phyloP scores from a whole-genome alignment of 35 echinoderm and acorn worm genomes.

The Amphiura filiformis region DNA sequence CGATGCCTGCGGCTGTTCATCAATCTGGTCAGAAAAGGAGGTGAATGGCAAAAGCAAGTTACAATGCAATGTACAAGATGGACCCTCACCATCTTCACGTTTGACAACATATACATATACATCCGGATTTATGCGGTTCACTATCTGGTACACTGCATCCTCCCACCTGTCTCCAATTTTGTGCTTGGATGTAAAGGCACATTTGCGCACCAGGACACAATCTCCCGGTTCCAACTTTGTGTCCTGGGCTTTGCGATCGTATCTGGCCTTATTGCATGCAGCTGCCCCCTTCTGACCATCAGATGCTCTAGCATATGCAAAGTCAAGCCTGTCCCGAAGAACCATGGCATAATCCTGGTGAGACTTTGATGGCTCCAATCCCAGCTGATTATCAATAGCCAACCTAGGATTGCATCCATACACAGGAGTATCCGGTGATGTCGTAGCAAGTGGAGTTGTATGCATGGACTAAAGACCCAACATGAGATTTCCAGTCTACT shows the following conservation, averaged over 20 bases:
- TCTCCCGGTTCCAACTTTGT: constrained; percentile 9
- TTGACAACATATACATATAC: constrained; percentile 13
- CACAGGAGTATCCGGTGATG: neutral
- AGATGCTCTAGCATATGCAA: constrained; percentile 13
- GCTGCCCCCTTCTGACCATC: neutral
- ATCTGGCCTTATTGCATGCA: neutral
- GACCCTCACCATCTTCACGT: constrained; percentile 1
- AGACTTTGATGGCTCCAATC: neutral
- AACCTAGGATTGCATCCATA: constrained; percentile 17
- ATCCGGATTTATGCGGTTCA: constrained; percentile 3
- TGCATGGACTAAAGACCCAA: constrained; percentile 1
- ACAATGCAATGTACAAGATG: neutral
- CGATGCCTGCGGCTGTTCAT: too few species aligned
- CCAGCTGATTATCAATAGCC: neutral
- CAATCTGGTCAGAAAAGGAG: neutral
- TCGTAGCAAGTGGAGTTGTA: constrained; percentile 10
- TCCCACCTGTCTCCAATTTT: constrained; percentile 40
- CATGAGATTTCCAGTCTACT: constrained; percentile 29
- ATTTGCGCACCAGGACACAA: constrained; percentile 10
- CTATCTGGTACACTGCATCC: neutral
- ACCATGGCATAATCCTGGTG: neutral
- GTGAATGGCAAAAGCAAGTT: constrained; percentile 48
- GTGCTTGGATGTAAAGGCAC: constrained; percentile 1
- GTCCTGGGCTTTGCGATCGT: neutral
- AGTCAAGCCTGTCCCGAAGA: neutral